Conservation (phyloP, 2,113 vertebrate species). For the Camelus bactrianus region DNA sequence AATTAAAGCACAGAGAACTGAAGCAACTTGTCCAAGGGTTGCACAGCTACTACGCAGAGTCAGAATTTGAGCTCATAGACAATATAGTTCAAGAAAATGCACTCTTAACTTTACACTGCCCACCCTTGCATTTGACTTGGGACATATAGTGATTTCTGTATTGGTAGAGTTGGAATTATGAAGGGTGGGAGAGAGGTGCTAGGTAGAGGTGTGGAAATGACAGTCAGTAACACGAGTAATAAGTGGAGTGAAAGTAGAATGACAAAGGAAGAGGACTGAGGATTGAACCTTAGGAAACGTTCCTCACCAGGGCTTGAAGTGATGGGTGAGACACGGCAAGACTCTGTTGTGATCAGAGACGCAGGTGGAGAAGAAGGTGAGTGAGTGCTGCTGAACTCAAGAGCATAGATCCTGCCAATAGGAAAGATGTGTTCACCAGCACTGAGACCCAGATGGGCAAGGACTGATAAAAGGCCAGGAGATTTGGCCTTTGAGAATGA, state of each 20-base stretch:
- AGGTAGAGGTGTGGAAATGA: not conserved
- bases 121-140: not conserved
- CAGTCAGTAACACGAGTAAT: not conserved
- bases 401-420: not conserved
- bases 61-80: not conserved
- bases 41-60: not conserved
- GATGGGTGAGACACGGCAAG: not conserved
- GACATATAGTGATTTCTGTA: not conserved
- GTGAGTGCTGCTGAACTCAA: not conserved
- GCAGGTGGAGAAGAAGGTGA: not conserved
- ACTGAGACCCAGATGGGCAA: not conserved
- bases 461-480: not conserved
- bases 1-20: not conserved
- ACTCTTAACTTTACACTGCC: not conserved
- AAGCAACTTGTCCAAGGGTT: not conserved
- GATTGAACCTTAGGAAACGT: no score
- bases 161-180: not conserved
- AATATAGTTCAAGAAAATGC: not conserved
- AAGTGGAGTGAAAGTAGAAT: not conserved
- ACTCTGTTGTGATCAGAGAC: not conserved
- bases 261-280: not conserved
- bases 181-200: not conserved
- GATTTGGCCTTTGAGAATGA: not conserved
- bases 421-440: not conserved
- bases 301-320: not conserved